Evolutionary conservation across 2,888 invertebrate species (phyloP), one percentile per base, ranked within the genome.

Genomic region (Cheilosia impressa): DNA sequence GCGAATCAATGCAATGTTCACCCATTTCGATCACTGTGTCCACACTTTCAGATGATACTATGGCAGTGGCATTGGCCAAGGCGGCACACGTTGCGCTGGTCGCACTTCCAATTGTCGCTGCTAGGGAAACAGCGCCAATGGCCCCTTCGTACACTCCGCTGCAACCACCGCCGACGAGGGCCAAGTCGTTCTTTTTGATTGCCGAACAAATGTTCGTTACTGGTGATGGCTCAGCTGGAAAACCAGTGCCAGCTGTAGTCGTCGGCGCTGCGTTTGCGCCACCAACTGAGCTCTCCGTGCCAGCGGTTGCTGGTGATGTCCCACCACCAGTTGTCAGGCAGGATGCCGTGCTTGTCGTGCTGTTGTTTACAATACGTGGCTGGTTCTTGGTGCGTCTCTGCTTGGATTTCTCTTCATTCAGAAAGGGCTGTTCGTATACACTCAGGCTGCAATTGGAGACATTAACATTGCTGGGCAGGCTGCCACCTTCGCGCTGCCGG

Each of bases 401-500:
- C 38, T 88, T 87, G 13, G 27, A 43, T 60, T 72, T 87, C 31
- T 88, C 87, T 52, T 89, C 89, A 77, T 88, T 87, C 80, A 79
- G 87, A 87, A 89, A 89, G 58, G 88, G 87, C 87, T 88, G 84
- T 66, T 90, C 90, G 81, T 88, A 88, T 78, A 88, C 71, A 62
- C 83, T 87, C 52, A 88, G 75, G 75, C 87, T 87, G 69, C 89
- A 88, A 87, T 88, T 88, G 10, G 93, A 92, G 31, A 93, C 93
- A 89, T 94, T 93, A 73, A 94, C 94, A 91, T 94, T 94, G 77
- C 93, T 93, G 1, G 94, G 94, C 87, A 94, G 90, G 62, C 94
- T 94, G 53, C 95, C 95, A 80, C 95, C 95, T 91, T 95, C 95
- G 47, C 94, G 93, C 90, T 95, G 95, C 55, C 92, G 88, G 89